Evolutionary conservation across 2,113 vertebrate species (phyloP), one percentile per base, ranked within the genome.

Genomic region (Anas platyrhynchos): DNA sequence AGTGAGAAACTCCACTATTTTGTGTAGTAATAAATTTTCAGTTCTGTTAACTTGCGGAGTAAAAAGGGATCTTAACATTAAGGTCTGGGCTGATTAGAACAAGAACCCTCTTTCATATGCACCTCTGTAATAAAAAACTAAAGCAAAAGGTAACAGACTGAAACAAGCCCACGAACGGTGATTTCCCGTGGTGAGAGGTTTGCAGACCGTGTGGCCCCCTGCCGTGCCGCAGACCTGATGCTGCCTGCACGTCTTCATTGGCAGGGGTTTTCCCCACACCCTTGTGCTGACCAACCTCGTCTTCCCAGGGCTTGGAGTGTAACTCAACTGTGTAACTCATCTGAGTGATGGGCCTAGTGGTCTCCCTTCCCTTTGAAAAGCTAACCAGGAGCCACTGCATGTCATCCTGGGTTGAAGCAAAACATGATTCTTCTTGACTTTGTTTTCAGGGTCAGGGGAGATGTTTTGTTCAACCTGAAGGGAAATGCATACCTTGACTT

Each of bases 301-400:
- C 23, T 21, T 78, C 8, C 11, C 3, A 1, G 2, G 12, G 32
- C 44, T 79, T n/a, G 31, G 16, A 68, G 29, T 41, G 41, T 41
- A 41, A 41, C 38, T 41, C 38, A 41, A 41, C 55, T 0, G 0
- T 2, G 3, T 8, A 15, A 20, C 21, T 22, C 7, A 20, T 27
- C 6, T 0, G 11, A 9, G 13, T 7, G 21, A 7, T 44, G 23
- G n/a, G 48, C 84, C 27, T 62, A 32, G 29, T 31, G 27, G n/a
- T 55, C 22, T 67, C 20, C 23, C 15, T 59, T 41, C 7, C 32
- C 16, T 0, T 0, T 17, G 20, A 20, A 63, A 76, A 56, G 3
- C 27, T 44, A 34, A 2, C 10, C 41, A 36, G 63, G 10, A 80
- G 16, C 25, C 32, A 38, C 22, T 3, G 1, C 20, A 43, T 41